Evolutionary conservation across 2,113 vertebrate genomes (phyloP).

Genomic region (Emydura subglobosa): DNA sequence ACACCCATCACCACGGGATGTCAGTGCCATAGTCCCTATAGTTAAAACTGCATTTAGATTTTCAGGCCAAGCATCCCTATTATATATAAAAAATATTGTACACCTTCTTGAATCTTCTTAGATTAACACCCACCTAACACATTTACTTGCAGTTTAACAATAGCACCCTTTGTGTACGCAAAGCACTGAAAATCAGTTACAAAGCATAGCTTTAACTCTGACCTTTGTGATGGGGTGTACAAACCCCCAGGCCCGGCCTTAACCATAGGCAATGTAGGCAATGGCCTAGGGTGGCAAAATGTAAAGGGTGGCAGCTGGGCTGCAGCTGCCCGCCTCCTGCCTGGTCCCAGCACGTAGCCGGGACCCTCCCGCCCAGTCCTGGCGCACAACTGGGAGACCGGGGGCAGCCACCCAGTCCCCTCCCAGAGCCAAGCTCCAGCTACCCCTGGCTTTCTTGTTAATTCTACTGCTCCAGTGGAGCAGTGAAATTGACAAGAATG

Average conservation of each 20-base stretch:
- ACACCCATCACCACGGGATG: not conserved
- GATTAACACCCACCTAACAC: not conserved
- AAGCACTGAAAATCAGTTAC: not conserved
- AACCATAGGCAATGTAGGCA: no score
- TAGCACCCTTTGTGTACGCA: not conserved
- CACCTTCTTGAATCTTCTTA: not conserved
- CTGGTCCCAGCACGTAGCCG: no score
- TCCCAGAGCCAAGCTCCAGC: no score
- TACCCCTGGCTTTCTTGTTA: no score
- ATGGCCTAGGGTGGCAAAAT: no score
- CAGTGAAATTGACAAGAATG: no score
- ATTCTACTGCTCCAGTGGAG: no score
- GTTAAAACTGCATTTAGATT: not conserved
- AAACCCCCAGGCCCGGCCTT: not conserved
- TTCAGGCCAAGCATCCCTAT: not conserved
- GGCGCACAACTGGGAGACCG: no score
- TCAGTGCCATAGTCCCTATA: not conserved
- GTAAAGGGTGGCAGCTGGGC: no score
- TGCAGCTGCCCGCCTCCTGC: no score
- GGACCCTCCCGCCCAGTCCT: no score
- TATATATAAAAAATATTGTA: not conserved
- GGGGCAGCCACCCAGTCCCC: no score
- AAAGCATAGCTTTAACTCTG: rapidly evolving
- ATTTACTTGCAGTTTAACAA: not conserved
- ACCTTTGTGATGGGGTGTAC: not conserved